These are phyloP conservation scores for Kryptolebias ocellatus DNA, from an alignment of 2,797 vertebrate species.

Conservation along the genomic window DNA sequence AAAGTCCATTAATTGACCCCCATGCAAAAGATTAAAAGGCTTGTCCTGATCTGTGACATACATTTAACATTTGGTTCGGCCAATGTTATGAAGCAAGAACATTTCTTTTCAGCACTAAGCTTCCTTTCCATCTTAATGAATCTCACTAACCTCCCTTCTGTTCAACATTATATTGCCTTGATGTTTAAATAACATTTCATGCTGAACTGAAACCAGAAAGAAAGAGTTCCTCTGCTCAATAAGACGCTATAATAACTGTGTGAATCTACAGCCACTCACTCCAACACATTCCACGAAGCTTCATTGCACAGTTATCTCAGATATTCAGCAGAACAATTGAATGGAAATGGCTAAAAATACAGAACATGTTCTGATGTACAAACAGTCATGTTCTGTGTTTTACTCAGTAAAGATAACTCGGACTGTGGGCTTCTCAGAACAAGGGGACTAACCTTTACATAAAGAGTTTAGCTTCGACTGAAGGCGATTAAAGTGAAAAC, in stretches of 20 bases:
- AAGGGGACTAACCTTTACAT: slow-evolving; percentile 15
- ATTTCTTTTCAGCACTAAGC: neutral
- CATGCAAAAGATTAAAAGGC: slow-evolving; percentile 29
- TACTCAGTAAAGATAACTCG: slow-evolving; percentile 10
- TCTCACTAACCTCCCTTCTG: neutral
- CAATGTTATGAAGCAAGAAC: neutral
- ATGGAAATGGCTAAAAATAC: neutral
- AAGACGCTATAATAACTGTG: neutral
- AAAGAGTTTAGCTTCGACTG: slow-evolving; percentile 26
- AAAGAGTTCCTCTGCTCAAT: neutral
- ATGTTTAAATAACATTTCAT: slow-evolving; percentile 12
- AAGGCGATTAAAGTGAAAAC: slow-evolving; percentile 15
- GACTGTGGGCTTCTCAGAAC: slow-evolving; percentile 14
- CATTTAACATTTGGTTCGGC: slow-evolving; percentile 13
- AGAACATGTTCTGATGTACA: neutral
- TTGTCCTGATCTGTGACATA: slow-evolving; percentile 17
- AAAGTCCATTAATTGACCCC: slow-evolving; percentile 47
- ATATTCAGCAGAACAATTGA: neutral
- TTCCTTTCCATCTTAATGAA: neutral
- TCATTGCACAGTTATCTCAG: neutral
- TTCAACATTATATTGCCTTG: neutral
- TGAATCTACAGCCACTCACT: slow-evolving; percentile 8
- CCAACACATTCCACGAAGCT: slow-evolving; percentile 14
- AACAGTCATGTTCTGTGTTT: slow-evolving; percentile 3
- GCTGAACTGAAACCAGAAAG: neutral